These are phyloP conservation scores for Poeciliopsis paucimaculata DNA, from an alignment of 2,797 vertebrate genomes.

Conservation along the genomic window DNA sequence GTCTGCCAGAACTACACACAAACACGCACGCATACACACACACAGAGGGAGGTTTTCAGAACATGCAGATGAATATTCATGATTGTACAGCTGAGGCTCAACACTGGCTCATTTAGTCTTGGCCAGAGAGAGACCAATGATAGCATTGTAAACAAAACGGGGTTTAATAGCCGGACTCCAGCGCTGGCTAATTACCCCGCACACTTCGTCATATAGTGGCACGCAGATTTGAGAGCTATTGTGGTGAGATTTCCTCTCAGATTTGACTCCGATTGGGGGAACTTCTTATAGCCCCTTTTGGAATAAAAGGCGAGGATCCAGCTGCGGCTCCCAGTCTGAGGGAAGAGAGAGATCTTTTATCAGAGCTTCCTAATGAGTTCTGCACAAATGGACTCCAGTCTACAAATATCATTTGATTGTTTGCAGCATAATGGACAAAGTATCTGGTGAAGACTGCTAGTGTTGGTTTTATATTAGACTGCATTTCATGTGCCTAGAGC, in stretches of 20 bases:
- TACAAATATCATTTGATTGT: slow-evolving; percentile 37
- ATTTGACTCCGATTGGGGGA: slow-evolving; percentile 59
- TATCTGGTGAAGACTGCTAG: neutral
- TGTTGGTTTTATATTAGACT: neutral
- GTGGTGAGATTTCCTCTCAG: slow-evolving; percentile 43
- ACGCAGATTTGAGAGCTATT: slow-evolving; percentile 43
- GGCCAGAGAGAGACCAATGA: slow-evolving; percentile 76
- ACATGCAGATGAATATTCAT: slow-evolving; percentile 74
- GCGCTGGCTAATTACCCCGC: slow-evolving; percentile 52
- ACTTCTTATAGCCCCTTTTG: slow-evolving; percentile 7
- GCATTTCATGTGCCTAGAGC: neutral
- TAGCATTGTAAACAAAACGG: slow-evolving; percentile 72
- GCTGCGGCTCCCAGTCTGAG: slow-evolving; percentile 41
- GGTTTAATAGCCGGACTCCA: slow-evolving; percentile 68
- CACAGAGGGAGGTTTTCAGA: slow-evolving; percentile 52
- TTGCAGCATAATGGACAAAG: slow-evolving; percentile 22
- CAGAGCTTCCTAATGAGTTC: slow-evolving; percentile 43
- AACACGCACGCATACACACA: slow-evolving; percentile 25
- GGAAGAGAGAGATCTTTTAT: slow-evolving; percentile 49
- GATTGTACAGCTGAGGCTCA: slow-evolving; percentile 75
- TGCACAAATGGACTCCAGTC: slow-evolving; percentile 39
- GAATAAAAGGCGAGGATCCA: slow-evolving; percentile 43
- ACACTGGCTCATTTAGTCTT: slow-evolving; percentile 75
- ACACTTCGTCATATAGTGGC: slow-evolving; percentile 13
- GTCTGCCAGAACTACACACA: slow-evolving; percentile 47